Percentiles rank a stretch among this genome's conserved stretches.
These are phyloP conservation scores for Tachypleus tridentatus DNA, from an alignment of 1,140 invertebrate species.

Conservation along the genomic window DNA sequence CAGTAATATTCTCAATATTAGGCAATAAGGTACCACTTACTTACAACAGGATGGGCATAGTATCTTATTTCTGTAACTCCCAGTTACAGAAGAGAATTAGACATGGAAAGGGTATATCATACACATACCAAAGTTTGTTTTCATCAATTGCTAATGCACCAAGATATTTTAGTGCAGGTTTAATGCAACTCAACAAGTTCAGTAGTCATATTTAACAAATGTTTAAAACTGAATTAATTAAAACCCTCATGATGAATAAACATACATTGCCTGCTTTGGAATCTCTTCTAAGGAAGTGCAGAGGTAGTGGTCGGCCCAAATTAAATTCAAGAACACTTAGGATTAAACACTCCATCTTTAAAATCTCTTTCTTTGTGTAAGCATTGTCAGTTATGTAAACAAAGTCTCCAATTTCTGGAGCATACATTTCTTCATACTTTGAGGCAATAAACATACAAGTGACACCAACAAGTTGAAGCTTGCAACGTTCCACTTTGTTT, in stretches of 20 bases:
- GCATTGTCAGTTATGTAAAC: slow-evolving; percentile 84
- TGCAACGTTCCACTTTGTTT: slow-evolving; percentile 46
- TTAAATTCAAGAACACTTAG: slow-evolving; percentile 61
- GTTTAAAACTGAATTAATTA: no score
- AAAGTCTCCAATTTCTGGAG: slow-evolving; percentile 78
- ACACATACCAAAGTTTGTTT: no score
- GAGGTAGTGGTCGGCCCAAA: slow-evolving; percentile 66
- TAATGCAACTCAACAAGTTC: no score
- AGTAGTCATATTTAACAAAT: no score
- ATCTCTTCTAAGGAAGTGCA: slow-evolving; percentile 76
- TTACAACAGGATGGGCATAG: no score
- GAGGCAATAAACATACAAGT: slow-evolving; percentile 83
- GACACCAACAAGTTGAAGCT: slow-evolving; percentile 80
- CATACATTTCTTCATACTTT: slow-evolving; percentile 92
- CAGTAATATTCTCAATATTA: no score
- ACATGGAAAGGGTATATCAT: no score
- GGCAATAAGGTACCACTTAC: no score
- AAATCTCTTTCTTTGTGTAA: slow-evolving; percentile 63
- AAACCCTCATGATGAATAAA: slow-evolving; percentile 12
- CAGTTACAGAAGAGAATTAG: no score
- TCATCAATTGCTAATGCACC: no score
- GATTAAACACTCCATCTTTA: slow-evolving; percentile 59
- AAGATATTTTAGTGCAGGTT: no score
- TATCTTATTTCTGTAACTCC: no score
- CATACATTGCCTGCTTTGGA: slow-evolving; percentile 56